These are phyloP conservation scores for Porites evermanni DNA, from an alignment of 92 coral and sea anemone genomes.

Conservation along the genomic window DNA sequence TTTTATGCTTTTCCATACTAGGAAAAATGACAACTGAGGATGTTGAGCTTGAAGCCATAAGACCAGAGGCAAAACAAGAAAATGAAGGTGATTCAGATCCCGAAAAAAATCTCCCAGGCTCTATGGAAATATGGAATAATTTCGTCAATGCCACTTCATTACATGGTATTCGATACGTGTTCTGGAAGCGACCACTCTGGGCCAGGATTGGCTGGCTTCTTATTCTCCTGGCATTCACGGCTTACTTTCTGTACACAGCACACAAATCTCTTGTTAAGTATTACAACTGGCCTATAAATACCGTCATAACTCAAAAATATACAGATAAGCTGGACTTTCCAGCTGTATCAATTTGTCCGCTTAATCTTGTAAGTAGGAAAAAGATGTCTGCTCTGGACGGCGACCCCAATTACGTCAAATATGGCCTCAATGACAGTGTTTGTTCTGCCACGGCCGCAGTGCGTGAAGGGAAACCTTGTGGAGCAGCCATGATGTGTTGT, in stretches of 20 bases:
- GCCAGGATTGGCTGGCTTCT: constrained; percentile 56
- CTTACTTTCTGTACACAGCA: constrained; percentile 28
- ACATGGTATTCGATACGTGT: constrained; percentile 68
- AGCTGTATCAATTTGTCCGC: constrained; percentile 70
- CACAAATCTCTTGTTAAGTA: background rate
- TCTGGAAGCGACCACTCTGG: constrained; percentile 36
- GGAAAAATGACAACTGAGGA: background rate
- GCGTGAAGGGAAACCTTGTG: constrained; percentile 72
- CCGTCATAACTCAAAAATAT: constrained; percentile 40
- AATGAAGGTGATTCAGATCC: background rate
- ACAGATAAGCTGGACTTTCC: constrained; percentile 51
- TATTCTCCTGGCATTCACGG: constrained; percentile 36
- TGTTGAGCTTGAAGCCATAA: background rate
- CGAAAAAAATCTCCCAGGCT: background rate
- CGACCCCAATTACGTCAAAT: constrained; percentile 34
- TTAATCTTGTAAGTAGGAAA: constrained; percentile 51
- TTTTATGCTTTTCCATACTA: too few species aligned
- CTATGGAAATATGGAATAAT: constrained; percentile 34
- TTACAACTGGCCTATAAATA: constrained; percentile 38
- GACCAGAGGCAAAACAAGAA: background rate
- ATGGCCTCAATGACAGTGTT: constrained; percentile 69
- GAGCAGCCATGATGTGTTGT: constrained; percentile 75
- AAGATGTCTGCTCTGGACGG: constrained; percentile 62
- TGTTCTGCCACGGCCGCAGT: constrained; percentile 69
- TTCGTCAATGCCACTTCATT: constrained; percentile 64